Conservation (phyloP, 1,140 invertebrate genomes). For the Lasaia peninsularis region DNA sequence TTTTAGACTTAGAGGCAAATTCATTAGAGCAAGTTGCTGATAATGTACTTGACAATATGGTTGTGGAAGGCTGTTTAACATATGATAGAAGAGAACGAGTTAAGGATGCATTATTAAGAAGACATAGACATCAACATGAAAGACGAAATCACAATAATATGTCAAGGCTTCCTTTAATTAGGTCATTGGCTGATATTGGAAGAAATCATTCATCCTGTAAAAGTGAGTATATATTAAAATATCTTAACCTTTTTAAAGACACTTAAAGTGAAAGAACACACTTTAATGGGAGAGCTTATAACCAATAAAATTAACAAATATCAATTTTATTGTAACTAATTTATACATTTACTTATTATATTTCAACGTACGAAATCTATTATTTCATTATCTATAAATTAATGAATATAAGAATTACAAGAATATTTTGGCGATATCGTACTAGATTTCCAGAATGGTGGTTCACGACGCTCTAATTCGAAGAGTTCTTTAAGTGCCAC, state of each 20-base stretch:
- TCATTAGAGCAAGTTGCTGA: constrained; percentile 93
- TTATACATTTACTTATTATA: too few species aligned
- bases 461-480: constrained; percentile 68
- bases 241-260: too few species aligned
- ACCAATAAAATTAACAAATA: too few species aligned
- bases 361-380: not conserved
- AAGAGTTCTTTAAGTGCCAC: constrained; percentile 72
- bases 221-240: constrained; percentile 83
- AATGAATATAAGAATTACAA: constrained; percentile 30
- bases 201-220: constrained; percentile 96
- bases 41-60: constrained; percentile 94
- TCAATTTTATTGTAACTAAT: too few species aligned
- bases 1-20: constrained; percentile 93
- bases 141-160: constrained; percentile 86
- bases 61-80: constrained; percentile 86
- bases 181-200: constrained; percentile 97
- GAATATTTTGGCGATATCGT: constrained; percentile 69
- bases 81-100: constrained; percentile 88
- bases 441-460: constrained; percentile 81
- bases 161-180: constrained; percentile 94
- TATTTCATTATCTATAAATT: constrained; percentile 17
- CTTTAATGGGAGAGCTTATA: too few species aligned
- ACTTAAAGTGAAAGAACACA: too few species aligned
- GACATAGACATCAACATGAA: constrained; percentile 97
- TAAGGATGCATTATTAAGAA: constrained; percentile 90